A percentile compares a stretch with the other conserved stretches of the same genome.
Conservation (phyloP, 53 echinoderm and acorn worm genomes). For the Patiria pectinifera region DNA sequence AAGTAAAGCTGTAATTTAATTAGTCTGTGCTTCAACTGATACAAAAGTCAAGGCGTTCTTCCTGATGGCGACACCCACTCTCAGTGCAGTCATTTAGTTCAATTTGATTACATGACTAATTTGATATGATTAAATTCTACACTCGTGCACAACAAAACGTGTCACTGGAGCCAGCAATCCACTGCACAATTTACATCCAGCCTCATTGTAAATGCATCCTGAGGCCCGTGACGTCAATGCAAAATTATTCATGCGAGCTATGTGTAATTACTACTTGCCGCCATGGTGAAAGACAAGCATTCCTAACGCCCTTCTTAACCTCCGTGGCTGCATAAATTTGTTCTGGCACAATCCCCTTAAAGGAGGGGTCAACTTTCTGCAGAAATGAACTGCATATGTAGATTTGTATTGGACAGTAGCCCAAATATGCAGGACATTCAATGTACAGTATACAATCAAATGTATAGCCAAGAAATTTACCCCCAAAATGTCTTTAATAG, state of each 20-base stretch:
- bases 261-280: background rate
- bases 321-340: too few relatives aligned
- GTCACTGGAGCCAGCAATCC: background rate
- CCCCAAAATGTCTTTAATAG: too few relatives aligned
- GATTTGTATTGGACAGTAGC: too few relatives aligned
- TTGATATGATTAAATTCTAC: background rate
- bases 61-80: background rate
- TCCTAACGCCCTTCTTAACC: background rate
- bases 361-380: too few relatives aligned
- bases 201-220: background rate
- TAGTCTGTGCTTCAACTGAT: background rate
- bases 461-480: too few relatives aligned
- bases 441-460: too few relatives aligned
- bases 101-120: constrained; percentile 31
- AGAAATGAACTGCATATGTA: too few relatives aligned
- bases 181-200: background rate
- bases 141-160: background rate
- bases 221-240: background rate
- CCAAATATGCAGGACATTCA: too few relatives aligned
- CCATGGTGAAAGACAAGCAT: background rate
- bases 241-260: background rate
- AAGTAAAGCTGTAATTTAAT: too few relatives aligned
- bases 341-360: too few relatives aligned
- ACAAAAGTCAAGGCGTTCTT: background rate
- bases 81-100: constrained; percentile 22